phyloP scores from a whole-genome alignment of 2,797 vertebrate genomes.

The Brachyalestes nurse region DNA sequence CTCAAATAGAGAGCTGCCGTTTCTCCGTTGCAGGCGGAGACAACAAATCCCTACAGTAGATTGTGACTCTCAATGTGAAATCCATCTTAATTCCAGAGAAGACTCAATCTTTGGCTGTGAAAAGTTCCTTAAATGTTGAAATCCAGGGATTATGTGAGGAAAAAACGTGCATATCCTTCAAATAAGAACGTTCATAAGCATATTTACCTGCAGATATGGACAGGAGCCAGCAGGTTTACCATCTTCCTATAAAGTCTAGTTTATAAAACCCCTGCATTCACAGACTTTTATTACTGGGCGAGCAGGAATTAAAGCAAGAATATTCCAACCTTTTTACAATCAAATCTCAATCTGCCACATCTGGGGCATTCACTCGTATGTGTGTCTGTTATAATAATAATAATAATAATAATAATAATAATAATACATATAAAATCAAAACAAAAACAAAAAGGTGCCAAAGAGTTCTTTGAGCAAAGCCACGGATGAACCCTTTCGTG shows the following conservation, averaged over 20 bases:
- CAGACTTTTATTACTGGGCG: not conserved
- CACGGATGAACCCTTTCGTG: too few relatives aligned
- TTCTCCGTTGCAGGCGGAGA: not conserved
- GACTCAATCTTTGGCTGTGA: conserved; percentile 23
- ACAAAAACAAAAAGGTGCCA: too few relatives aligned
- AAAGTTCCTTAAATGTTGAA: not conserved
- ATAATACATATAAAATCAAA: too few relatives aligned
- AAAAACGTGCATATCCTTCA: not conserved
- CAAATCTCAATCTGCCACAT: not conserved
- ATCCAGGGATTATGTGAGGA: conserved; percentile 1
- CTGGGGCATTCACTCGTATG: not conserved
- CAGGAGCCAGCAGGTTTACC: not conserved
- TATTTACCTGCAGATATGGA: not conserved
- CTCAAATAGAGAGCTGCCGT: not conserved
- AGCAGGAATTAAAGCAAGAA: not conserved
- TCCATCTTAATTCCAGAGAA: not conserved
- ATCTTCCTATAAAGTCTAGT: not conserved
- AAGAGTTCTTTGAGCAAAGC: too few relatives aligned
- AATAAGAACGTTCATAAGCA: not conserved
- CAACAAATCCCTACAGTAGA: conserved; percentile 17
- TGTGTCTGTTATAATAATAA: too few relatives aligned
- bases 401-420: too few relatives aligned
- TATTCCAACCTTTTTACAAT: not conserved
- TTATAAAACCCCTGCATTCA: not conserved
- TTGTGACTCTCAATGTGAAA: conserved; percentile 16